Evolutionary conservation across 2,797 vertebrate genomes (phyloP).

Genomic region (Meda fulgida): DNA sequence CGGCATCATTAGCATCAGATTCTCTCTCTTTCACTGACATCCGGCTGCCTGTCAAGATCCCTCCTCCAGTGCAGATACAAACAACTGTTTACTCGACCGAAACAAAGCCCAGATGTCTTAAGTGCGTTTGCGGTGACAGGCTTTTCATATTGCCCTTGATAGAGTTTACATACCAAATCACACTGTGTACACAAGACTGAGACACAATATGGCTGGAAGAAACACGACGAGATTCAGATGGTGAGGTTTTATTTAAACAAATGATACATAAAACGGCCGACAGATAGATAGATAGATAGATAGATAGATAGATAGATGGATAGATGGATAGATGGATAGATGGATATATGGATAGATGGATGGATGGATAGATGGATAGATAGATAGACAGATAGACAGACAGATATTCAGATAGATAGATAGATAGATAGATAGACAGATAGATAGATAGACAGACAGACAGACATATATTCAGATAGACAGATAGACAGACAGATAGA

Average conservation of each 20-base stretch:
- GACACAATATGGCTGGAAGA: background rate
- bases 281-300: background rate
- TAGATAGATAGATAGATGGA: background rate
- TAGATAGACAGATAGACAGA: background rate
- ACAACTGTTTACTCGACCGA: constrained; percentile 46
- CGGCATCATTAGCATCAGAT: constrained; percentile 34
- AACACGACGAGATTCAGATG: constrained; percentile 3
- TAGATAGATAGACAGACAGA: rapidly evolving
- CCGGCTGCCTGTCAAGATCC: constrained; percentile 34
- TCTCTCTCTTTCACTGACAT: constrained; percentile 29
- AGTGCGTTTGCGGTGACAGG: constrained; percentile 13
- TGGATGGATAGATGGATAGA: background rate
- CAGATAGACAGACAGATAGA: rapidly evolving
- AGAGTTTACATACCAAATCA: constrained; percentile 55
- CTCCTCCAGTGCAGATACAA: constrained; percentile 23
- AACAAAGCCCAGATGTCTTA: constrained; percentile 49
- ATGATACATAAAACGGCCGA: background rate
- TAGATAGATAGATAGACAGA: background rate
- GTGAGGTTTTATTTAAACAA: background rate
- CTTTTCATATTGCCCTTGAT: constrained; percentile 60
- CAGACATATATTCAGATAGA: background rate
- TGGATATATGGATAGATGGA: background rate
- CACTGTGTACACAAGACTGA: constrained; percentile 13
- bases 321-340: background rate
- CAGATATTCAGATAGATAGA: background rate